Evolutionary conservation across 2,797 vertebrate genomes (phyloP).

Genomic region (Ceyx erithaca): DNA sequence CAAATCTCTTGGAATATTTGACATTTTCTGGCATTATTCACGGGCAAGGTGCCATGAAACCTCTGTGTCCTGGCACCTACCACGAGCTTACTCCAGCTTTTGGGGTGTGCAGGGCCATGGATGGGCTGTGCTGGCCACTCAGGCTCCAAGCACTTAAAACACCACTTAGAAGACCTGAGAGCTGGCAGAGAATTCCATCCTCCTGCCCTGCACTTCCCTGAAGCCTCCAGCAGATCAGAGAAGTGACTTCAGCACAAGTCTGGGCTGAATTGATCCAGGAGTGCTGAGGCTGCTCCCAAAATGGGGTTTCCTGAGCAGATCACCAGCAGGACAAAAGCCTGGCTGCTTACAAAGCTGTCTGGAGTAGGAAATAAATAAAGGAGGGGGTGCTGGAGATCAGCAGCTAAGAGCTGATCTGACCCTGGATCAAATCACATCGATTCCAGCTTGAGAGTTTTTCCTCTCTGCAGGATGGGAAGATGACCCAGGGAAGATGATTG

Average conservation of each 20-base stretch:
- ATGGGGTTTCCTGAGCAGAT: not conserved
- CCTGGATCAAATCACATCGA: conserved; percentile 3
- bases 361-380: conserved; percentile 29
- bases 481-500: not conserved
- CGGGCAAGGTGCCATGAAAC: not conserved
- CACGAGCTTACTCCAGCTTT: fast-evolving
- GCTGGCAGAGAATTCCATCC: not conserved
- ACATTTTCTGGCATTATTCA: not conserved
- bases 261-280: not conserved
- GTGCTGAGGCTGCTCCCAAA: not conserved
- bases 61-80: fast-evolving
- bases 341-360: conserved; percentile 65
- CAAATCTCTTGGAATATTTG: not conserved
- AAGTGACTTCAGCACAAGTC: not conserved
- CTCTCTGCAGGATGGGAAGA: not conserved
- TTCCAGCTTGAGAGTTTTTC: not conserved
- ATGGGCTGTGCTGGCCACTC: not conserved
- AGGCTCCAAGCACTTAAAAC: not conserved
- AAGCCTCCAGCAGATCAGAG: not conserved
- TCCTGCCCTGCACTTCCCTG: not conserved
- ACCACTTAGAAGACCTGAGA: not conserved
- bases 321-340: not conserved
- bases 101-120: not conserved
- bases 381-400: not conserved
- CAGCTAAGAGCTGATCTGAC: not conserved